Base-by-base conservation (phyloP, 2,113 vertebrate genomes). In the Triplophysa siluroides region DNA sequence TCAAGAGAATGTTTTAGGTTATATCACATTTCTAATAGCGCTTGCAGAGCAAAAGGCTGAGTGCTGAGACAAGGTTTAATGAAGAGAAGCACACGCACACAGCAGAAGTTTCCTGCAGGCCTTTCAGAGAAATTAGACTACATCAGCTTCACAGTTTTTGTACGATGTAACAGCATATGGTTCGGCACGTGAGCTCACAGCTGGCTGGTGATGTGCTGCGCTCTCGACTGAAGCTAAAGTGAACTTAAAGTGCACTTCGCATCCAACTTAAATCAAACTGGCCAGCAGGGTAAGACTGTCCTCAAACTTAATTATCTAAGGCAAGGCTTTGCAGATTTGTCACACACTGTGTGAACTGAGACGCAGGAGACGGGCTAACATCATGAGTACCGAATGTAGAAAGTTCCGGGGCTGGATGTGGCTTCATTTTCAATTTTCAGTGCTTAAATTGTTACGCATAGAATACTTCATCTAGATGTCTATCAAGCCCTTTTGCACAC, bases 201-300 rank as follows among this genome's bases (percentile, higher is more conserved):
- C 79, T 83, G 79, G 65, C 66, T 85, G 75, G 81, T 81, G 66
- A 61, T 43, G 78, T 83, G 70, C 16, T 43, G 47, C 80, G 64
- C 61, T 75, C 78, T 85, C 68, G 52, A 81, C 72, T 38, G 62
- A 78, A 78, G 68, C 47, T 85, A 80, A 85, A 82, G 77, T 52
- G 71, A 70, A 78, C 69, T 73, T 66, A 83, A 80, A 80, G 29
- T 63, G 81, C 64, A 60, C 75, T 83, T 70, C 47, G 38, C 77
- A 75, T 79, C 66, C 69, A 77, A 75, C 81, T 38, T 83, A 83
- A 81, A 81, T 79, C 75, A 79, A 85, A 79, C 23, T 65, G 84
- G 69, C 71, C 78, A 83, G 84, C 60, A 69, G 74, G 69, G 64
- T 64, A 80, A 76, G 26, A 26, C 68, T 60, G 70, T 61, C 75